These are phyloP conservation scores for Coranthus polyacanthus DNA, from an alignment of 2,797 vertebrate genomes.

Conservation along the genomic window DNA sequence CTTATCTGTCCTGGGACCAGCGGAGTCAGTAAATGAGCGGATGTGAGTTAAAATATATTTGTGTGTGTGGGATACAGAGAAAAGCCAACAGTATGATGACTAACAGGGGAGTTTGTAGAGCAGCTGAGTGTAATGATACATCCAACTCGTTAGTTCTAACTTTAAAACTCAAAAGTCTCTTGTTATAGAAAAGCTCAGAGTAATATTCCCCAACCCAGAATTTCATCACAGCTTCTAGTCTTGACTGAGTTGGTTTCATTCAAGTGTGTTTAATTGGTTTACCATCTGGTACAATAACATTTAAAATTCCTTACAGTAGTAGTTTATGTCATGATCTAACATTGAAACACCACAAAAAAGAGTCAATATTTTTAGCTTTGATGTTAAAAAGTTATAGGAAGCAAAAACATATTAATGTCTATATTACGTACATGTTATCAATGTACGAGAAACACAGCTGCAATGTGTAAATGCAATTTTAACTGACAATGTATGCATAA, in stretches of 20 bases:
- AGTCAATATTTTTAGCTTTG: slow-evolving; percentile 2
- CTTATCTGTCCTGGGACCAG: slow-evolving; percentile 66
- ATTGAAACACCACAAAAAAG: slow-evolving; percentile 5
- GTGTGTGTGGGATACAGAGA: slow-evolving; percentile 21
- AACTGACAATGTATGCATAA: too few species aligned
- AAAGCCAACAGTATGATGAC: slow-evolving; percentile 34
- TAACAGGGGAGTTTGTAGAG: slow-evolving; percentile 49
- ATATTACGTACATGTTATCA: slow-evolving; percentile 14
- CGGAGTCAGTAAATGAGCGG: slow-evolving; percentile 55
- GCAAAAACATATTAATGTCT: slow-evolving; percentile 1
- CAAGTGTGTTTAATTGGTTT: slow-evolving; percentile 38
- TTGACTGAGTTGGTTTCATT: slow-evolving; percentile 41
- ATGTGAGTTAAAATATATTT: slow-evolving; percentile 29
- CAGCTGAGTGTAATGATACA: slow-evolving; percentile 51
- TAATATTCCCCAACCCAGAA: slow-evolving; percentile 10
- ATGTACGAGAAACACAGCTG: too few species aligned
- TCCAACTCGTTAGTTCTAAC: slow-evolving; percentile 48
- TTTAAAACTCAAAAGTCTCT: slow-evolving; percentile 39
- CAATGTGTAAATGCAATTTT: too few species aligned
- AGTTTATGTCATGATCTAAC: slow-evolving; percentile 13
- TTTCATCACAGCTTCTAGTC: slow-evolving; percentile 28
- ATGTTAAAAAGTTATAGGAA: neutral
- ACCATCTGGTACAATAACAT: slow-evolving; percentile 39
- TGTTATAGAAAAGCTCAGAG: slow-evolving; percentile 11
- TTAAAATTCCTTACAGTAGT: slow-evolving; percentile 21